Evolutionary conservation across 2,888 invertebrate genomes (phyloP).

Genomic region (Heteropelma amictum): DNA sequence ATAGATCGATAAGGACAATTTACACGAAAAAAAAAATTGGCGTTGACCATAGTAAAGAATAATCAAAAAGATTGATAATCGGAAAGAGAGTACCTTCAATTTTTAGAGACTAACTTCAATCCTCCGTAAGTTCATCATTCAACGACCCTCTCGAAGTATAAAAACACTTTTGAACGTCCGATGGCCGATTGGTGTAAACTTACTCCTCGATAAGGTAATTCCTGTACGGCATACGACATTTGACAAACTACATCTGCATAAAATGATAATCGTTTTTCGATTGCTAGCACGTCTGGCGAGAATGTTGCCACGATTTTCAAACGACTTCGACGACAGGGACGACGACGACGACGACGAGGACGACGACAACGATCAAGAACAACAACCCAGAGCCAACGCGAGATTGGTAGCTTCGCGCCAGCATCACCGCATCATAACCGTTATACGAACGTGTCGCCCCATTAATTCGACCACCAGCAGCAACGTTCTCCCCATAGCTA

Average conservation of each 20-base stretch:
- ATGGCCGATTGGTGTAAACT: no score
- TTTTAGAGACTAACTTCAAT: no score
- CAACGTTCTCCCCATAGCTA: conserved; percentile 19
- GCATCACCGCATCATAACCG: conserved; percentile 57
- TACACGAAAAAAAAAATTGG: not conserved
- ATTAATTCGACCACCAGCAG: conserved; percentile 59
- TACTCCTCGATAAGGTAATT: conserved; percentile 26
- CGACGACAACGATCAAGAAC: conserved; percentile 38
- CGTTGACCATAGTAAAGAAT: no score
- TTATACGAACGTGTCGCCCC: conserved; percentile 58
- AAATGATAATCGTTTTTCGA: conserved; percentile 56
- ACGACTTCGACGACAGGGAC: conserved; percentile 14
- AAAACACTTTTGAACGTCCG: no score
- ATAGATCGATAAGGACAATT: not conserved
- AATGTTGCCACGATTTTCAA: conserved; percentile 43
- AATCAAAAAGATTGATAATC: no score
- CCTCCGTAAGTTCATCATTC: no score
- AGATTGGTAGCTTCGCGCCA: conserved; percentile 45
- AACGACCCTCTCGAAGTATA: no score
- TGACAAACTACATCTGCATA: no score
- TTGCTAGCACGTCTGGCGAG: conserved; percentile 47
- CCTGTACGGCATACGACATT: no score
- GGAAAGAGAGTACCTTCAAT: no score
- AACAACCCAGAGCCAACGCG: conserved; percentile 43
- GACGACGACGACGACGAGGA: conserved; percentile 16